Conservation (phyloP, 2,113 vertebrate genomes). For the Amia ocellicauda region DNA sequence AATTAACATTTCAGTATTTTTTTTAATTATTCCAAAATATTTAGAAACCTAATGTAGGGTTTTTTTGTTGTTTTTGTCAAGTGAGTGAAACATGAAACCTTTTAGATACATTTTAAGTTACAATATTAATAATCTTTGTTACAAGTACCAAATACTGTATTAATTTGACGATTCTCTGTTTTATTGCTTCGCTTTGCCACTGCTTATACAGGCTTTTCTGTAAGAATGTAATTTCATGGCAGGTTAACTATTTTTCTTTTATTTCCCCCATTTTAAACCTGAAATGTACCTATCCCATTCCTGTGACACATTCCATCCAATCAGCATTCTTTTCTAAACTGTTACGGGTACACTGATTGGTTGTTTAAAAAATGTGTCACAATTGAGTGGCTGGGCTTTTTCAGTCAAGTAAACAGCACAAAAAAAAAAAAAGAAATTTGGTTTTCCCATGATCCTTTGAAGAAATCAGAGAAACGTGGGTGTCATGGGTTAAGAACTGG, state of each 20-base stretch:
- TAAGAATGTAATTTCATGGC: conserved; percentile 49
- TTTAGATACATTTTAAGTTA: conserved; percentile 13
- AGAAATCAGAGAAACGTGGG: conserved; percentile 55
- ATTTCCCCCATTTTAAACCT: conserved; percentile 30
- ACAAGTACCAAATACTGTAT: neutral
- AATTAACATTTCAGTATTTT: neutral
- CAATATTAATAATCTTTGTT: neutral
- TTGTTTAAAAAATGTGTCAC: conserved; percentile 22
- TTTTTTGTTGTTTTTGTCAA: neutral
- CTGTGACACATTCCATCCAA: conserved; percentile 26
- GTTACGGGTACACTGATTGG: conserved; percentile 22
- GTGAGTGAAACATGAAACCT: neutral
- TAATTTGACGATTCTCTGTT: conserved; percentile 31
- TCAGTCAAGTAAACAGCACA: conserved; percentile 23
- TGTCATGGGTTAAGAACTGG: conserved; percentile 42
- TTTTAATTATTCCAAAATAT: neutral
- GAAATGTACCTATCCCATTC: conserved; percentile 20
- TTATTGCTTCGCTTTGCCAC: conserved; percentile 31
- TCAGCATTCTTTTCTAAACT: conserved; percentile 35
- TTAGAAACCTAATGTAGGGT: too few relatives aligned
- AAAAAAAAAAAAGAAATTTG: neutral
- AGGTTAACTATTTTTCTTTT: conserved; percentile 33
- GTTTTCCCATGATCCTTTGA: conserved; percentile 51
- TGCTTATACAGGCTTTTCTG: conserved; percentile 46
- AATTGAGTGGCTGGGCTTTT: conserved; percentile 14